Conservation (phyloP, 2,888 invertebrate genomes). For the Timema podura region DNA sequence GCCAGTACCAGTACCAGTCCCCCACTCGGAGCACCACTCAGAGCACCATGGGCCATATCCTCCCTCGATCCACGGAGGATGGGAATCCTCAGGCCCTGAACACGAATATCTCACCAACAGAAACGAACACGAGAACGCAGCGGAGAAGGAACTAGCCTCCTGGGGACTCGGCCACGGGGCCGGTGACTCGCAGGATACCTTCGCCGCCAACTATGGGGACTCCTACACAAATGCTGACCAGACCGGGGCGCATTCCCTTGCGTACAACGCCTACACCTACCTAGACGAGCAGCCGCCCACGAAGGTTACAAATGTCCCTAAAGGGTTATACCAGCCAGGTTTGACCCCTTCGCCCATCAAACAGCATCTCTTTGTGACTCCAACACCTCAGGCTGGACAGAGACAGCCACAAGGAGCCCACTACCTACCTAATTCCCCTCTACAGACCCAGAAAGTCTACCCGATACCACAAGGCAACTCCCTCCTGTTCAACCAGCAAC, state of each 20-base stretch:
- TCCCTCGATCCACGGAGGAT: not conserved
- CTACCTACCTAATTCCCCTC: not conserved
- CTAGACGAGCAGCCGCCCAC: too few species aligned
- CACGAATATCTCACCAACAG: slow-evolving; percentile 42
- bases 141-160: slow-evolving; percentile 55
- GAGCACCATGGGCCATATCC: slow-evolving; percentile 31
- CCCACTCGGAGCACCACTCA: slow-evolving; percentile 36
- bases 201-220: slow-evolving; percentile 4
- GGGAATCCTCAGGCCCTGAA: slow-evolving; percentile 23
- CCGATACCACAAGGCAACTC: slow-evolving; percentile 4
- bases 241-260: slow-evolving; percentile 22
- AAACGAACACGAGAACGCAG: slow-evolving; percentile 40
- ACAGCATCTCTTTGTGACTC: too few species aligned
- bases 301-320: too few species aligned
- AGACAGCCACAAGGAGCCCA: not conserved
- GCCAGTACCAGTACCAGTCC: slow-evolving; percentile 41
- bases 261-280: not conserved
- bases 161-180: slow-evolving; percentile 51
- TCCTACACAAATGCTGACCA: not conserved
- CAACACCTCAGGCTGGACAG: too few species aligned
- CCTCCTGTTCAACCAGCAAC: slow-evolving; percentile 10
- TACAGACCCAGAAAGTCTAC: not conserved
- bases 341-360: too few species aligned
- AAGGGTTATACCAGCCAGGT: too few species aligned
- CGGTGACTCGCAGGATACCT: slow-evolving; percentile 20